Conservation (phyloP, 2,113 vertebrate genomes). For the rabbit (Oryctolagus cuniculus) region DNA sequence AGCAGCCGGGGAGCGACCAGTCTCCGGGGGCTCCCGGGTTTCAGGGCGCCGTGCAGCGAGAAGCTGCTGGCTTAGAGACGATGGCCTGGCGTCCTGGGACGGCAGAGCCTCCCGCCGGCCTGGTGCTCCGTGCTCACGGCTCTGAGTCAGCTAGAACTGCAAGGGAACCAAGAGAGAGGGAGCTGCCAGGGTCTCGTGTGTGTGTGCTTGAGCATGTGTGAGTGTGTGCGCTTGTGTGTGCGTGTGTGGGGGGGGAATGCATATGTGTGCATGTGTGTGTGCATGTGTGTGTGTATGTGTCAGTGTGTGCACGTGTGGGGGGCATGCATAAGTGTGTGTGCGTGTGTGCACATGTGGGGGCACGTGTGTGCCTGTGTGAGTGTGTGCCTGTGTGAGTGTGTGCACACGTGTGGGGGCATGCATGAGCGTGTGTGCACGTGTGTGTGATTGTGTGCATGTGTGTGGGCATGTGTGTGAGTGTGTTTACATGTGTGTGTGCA, state of each 20-base stretch:
- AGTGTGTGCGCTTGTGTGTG: too few species aligned
- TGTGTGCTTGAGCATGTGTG: too few species aligned
- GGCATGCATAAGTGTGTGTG: too few species aligned
- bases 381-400: too few species aligned
- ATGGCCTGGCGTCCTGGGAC: slow-evolving; percentile 76
- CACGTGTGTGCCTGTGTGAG: too few species aligned
- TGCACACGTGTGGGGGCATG: not conserved
- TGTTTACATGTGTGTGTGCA: too few species aligned
- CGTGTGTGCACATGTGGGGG: fast-evolving
- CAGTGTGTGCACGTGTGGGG: not conserved
- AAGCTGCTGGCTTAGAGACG: slow-evolving; percentile 80
- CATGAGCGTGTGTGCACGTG: too few species aligned
- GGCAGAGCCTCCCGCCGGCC: slow-evolving; percentile 56
- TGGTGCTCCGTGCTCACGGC: slow-evolving; percentile 70
- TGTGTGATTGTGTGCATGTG: too few species aligned
- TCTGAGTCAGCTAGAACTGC: slow-evolving; percentile 68
- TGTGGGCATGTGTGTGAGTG: too few species aligned
- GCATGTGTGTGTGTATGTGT: too few species aligned
- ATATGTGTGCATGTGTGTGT: not conserved
- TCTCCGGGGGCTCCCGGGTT: slow-evolving; percentile 83
- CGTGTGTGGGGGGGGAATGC: too few species aligned
- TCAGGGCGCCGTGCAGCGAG: slow-evolving; percentile 82
- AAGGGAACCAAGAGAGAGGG: slow-evolving; percentile 36
- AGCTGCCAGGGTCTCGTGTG: too few species aligned
- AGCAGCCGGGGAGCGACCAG: slow-evolving; percentile 75